Evolutionary conservation across 2,888 invertebrate species (phyloP).

Genomic region (Leuctra nigra): DNA sequence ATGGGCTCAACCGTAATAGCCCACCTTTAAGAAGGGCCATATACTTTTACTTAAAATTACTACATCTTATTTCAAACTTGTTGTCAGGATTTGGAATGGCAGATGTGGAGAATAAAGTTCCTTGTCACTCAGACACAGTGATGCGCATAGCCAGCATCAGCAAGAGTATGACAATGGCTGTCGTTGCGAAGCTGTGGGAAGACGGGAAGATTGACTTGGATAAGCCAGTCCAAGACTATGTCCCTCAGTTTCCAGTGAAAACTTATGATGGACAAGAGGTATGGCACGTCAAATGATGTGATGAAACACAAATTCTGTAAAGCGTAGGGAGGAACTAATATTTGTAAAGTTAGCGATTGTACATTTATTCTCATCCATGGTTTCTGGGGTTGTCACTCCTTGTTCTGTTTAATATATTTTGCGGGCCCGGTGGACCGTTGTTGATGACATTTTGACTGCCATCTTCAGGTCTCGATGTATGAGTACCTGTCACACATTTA

Average conservation of each 20-base stretch:
- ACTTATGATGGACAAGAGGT: conserved; percentile 42
- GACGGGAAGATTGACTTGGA: conserved; percentile 47
- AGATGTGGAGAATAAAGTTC: conserved; percentile 47
- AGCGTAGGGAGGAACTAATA: too few species aligned
- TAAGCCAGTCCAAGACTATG: conserved; percentile 44
- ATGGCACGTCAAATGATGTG: not conserved
- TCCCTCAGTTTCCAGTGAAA: conserved; percentile 47
- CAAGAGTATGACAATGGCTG: conserved; percentile 48
- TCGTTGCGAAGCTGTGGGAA: conserved; percentile 45
- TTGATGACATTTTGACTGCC: too few species aligned
- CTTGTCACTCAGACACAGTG: conserved; percentile 41
- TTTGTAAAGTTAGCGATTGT: too few species aligned
- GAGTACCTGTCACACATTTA: too few species aligned
- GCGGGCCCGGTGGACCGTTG: too few species aligned
- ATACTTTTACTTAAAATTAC: not conserved
- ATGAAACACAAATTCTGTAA: not conserved
- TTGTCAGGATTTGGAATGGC: conserved; percentile 47
- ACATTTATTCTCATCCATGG: too few species aligned
- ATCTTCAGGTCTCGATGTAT: too few species aligned
- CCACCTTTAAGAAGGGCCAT: not conserved
- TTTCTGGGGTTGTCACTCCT: too few species aligned
- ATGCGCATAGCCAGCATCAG: conserved; percentile 54
- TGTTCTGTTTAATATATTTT: too few species aligned
- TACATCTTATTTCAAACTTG: not conserved
- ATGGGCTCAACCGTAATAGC: too few species aligned